These are phyloP conservation scores for Drosophila lacteicornis DNA, from an alignment of 1,140 invertebrate species.

Conservation along the genomic window DNA sequence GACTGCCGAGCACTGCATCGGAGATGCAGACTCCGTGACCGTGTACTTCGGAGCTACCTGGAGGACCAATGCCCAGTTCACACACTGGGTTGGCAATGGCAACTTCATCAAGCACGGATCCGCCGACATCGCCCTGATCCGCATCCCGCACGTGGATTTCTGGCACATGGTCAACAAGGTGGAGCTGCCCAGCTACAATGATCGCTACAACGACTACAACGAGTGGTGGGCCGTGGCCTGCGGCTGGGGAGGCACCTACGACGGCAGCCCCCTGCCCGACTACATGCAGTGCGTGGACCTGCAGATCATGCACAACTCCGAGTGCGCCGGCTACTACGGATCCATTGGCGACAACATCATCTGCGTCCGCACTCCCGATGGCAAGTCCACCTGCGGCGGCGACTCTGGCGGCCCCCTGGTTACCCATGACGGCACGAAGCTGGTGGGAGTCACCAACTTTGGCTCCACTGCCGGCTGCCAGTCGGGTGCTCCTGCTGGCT, in stretches of 20 bases:
- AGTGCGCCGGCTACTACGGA: constrained; percentile 32
- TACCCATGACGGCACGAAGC: constrained; percentile 76
- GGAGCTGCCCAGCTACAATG: constrained; percentile 45
- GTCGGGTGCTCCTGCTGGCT: constrained; percentile 30
- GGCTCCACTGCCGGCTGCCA: constrained; percentile 25
- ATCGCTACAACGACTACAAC: constrained; percentile 40
- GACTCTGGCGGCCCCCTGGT: constrained; percentile 86
- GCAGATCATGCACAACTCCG: constrained; percentile 45
- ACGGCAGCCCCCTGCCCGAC: constrained; percentile 43
- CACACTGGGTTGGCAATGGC: constrained; percentile 21
- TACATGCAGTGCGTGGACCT: constrained; percentile 39
- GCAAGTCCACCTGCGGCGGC: constrained; percentile 73
- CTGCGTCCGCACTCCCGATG: constrained; percentile 39
- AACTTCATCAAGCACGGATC: constrained; percentile 24
- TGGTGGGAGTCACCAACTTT: constrained; percentile 85
- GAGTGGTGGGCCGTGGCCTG: constrained; percentile 49
- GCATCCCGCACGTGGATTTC: constrained; percentile 39
- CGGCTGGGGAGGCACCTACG: constrained; percentile 52
- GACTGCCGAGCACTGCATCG: constrained; percentile 40
- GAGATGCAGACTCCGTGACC: constrained; percentile 21
- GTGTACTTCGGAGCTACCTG: constrained; percentile 41
- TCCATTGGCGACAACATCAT: constrained; percentile 41
- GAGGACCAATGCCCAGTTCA: constrained; percentile 42
- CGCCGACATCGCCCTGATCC: constrained; percentile 37
- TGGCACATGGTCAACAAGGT: constrained; percentile 49